Evolutionary conservation across 1,140 invertebrate genomes (phyloP), one percentile per base, ranked within the genome.

Genomic region (Heliconius hermathena): DNA sequence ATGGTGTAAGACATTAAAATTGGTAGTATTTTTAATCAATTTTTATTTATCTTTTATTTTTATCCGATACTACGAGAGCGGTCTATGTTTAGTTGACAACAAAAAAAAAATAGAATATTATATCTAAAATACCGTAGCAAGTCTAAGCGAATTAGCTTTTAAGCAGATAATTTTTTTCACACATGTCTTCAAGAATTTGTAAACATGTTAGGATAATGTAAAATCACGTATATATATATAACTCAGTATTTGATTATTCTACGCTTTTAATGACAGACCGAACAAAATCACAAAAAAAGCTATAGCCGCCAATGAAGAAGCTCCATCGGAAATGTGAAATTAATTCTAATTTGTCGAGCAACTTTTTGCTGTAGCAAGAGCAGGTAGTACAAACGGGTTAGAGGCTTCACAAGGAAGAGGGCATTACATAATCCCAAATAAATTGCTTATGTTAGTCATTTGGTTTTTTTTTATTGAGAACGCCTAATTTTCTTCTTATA

Each of bases 321-420:
- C 41, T 71, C 29, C 72, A 79, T 81, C 79, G 77, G 80, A 88
- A 90, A 91, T 89, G 88, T 89, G 84, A 87, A 89, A 91, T 92
- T 90, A 93, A 91, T 93, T 91, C 88, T 87, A 89, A 89, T 90
- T 91, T 88, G 88, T 89, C 84, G 82, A 83, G 84, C 80, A 84
- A 85, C 83, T 93, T 93, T 93, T 91, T 91, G 87, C 90, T 88
- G 83, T 80, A 81, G 49, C 18, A 18, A 18, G 85, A 87, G 85
- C 91, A 91, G 91, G 91, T 92, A 91, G 91, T 87, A 91, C 88
- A 93, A 93, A 93, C 91, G 89, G 89, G 91, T 93, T 89, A 66
- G 60, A 29, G 9, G n/a, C 54, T 57, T 22, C n/a, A 22, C 9
- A 22, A 26, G 60, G 13, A 29, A 29, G 26, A 66, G 54, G 18